phyloP scores from a whole-genome alignment of 1,140 invertebrate genomes.

The Oscheius sp. region DNA sequence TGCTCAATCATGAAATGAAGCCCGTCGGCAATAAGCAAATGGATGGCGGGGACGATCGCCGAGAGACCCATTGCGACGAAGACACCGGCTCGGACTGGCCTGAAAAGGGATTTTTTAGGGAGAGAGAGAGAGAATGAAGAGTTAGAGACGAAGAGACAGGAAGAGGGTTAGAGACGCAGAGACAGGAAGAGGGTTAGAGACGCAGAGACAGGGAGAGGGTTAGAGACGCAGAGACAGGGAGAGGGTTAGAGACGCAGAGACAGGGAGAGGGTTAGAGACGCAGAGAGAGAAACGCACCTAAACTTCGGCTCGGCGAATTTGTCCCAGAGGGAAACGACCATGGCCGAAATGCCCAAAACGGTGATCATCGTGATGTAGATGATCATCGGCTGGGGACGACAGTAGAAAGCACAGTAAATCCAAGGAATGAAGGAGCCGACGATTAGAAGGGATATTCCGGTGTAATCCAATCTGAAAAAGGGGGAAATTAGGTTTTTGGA shows the following conservation, averaged over 20 bases:
- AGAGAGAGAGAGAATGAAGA: neutral
- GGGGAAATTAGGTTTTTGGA: neutral
- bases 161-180: no score
- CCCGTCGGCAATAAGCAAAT: constrained; percentile 66
- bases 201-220: no score
- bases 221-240: no score
- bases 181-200: no score
- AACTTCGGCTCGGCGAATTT: constrained; percentile 84
- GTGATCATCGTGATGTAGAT: constrained; percentile 71
- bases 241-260: no score
- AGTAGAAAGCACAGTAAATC: constrained; percentile 99
- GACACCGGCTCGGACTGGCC: constrained; percentile 77
- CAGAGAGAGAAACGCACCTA: neutral
- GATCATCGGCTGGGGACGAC: constrained; percentile 66
- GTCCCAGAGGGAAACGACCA: constrained; percentile 95
- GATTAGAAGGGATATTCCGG: constrained; percentile 93
- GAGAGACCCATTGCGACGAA: constrained; percentile 58
- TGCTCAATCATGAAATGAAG: constrained; percentile 53
- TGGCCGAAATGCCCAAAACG: constrained; percentile 83
- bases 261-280: no score
- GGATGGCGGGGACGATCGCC: constrained; percentile 64
- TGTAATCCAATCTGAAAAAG: constrained; percentile 83
- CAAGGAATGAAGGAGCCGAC: constrained; percentile 99
- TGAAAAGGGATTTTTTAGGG: constrained; percentile 42
- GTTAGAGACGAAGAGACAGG: no score